Evolutionary conservation across 1,140 invertebrate species (phyloP), one percentile per base, ranked within the genome.

Genomic region (Yoshiicerus persimilis): DNA sequence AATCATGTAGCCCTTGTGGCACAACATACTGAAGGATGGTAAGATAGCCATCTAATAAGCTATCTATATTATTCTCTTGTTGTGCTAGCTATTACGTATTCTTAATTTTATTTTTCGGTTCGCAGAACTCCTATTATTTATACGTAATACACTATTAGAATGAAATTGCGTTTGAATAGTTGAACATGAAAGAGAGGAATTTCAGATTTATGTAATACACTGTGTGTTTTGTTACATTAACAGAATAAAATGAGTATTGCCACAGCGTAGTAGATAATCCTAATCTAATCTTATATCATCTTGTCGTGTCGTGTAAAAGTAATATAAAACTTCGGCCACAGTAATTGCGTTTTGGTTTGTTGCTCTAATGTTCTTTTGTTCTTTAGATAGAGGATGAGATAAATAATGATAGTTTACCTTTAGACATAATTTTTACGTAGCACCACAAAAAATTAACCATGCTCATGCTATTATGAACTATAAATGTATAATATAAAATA

Each of bases 11-110:
- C 88, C 16, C 87, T 91, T 47, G 94, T 96, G 1, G 95, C 96
- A 0, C 96, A 96, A 91, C 94, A 96, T 88, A 96, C 95, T 1
- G 94, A 94, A 23, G 96, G 95, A 93, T 96, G 96, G 96, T 96
- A 91, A 94, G 94, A 91, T 13, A 56, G 13, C 70, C 30, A 85
- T 64, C 1, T 56, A 39, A 23, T 86, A 32, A 13, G 6, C 2
- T 10, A 11, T 56, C 4, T n/a, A 4, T 47, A 27, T 56, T 38
- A 27, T 30, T 27, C 23, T 84, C 4, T 84, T 34, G 3, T 84
- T 32, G 4, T 34, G 13, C 27, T 32, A 32, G 6, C 9, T 34
- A 30, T 80, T 23, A 34, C 34, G 16, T 77, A 36, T 9, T 16
- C 13, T 70, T 30, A n/a, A 10, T 30, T 13, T 8, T 9, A 25